A percentile compares a stretch with the other conserved stretches of the same genome.
These are phyloP conservation scores for Phasia obesa DNA, from an alignment of 2,888 invertebrate genomes.

Conservation along the genomic window DNA sequence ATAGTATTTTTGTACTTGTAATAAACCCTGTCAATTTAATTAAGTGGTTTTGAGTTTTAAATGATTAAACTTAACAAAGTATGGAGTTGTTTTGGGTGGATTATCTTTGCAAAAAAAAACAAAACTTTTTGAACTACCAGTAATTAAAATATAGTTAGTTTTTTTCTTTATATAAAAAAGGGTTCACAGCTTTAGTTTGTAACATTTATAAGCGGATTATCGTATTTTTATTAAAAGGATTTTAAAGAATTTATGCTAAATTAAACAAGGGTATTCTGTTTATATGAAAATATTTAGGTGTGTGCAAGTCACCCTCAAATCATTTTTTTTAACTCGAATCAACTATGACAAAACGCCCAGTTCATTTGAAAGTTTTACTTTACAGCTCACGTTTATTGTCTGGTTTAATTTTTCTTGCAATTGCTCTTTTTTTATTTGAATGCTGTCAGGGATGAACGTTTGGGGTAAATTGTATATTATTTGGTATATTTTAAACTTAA, in stretches of 20 bases:
- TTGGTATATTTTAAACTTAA: not conserved
- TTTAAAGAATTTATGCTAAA: conserved; percentile 57
- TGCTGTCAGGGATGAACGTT: conserved; percentile 20
- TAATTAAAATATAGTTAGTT: conserved; percentile 13
- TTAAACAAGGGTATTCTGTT: conserved; percentile 37
- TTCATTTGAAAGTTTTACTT: conserved; percentile 41
- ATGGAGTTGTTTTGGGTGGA: conserved; percentile 48
- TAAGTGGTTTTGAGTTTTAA: conserved; percentile 19
- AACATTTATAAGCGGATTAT: conserved; percentile 67
- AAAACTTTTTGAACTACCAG: conserved; percentile 27
- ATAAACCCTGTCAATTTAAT: conserved; percentile 49
- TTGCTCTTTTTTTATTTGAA: conserved; percentile 52
- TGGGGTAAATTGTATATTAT: not conserved
- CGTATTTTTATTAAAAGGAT: conserved; percentile 52
- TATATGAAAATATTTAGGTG: conserved; percentile 10
- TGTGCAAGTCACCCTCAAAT: conserved; percentile 56
- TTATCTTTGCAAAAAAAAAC: conserved; percentile 40
- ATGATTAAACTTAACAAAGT: conserved; percentile 2
- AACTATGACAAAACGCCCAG: conserved; percentile 63
- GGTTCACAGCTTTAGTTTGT: conserved; percentile 32
- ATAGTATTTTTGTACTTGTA: conserved; percentile 6
- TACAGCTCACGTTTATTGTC: conserved; percentile 35
- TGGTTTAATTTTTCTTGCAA: conserved; percentile 10
- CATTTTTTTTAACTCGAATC: conserved; percentile 12
- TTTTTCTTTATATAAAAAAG: conserved; percentile 28